These are phyloP conservation scores for Ametastegia equiseti DNA, from an alignment of 2,888 invertebrate genomes.

Conservation along the genomic window DNA sequence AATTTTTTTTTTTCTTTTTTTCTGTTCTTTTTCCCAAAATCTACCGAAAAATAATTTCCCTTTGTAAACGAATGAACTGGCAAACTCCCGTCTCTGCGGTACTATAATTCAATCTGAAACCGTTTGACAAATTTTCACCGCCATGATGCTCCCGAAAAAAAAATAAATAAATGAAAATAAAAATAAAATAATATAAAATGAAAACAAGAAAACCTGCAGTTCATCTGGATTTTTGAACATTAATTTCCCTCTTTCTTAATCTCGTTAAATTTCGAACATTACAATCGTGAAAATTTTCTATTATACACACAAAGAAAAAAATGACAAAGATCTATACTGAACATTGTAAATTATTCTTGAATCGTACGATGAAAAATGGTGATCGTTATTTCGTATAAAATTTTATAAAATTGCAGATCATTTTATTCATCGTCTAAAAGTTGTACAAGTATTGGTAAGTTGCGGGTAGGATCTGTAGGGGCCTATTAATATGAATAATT, in stretches of 20 bases:
- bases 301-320: too few species aligned
- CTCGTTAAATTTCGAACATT: too few species aligned
- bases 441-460: too few species aligned
- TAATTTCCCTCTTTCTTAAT: background rate
- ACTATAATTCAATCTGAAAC: background rate
- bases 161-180: background rate
- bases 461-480: background rate
- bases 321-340: too few species aligned
- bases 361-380: too few species aligned
- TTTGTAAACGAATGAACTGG: conserved; percentile 4
- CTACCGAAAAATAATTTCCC: conserved; percentile 37
- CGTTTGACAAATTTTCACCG: background rate
- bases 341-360: too few species aligned
- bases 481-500: conserved; percentile 71
- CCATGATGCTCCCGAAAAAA: background rate
- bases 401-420: too few species aligned
- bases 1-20: too few species aligned
- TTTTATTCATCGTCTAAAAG: too few species aligned
- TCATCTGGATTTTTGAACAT: background rate
- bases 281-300: too few species aligned
- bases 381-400: too few species aligned
- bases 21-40: conserved; percentile 56
- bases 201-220: background rate
- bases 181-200: background rate
- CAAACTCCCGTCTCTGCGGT: conserved; percentile 10